A percentile compares a stretch with the other conserved stretches of the same genome.
These are phyloP conservation scores for Lithosia quadra DNA, from an alignment of 2,888 invertebrate genomes.

Conservation along the genomic window DNA sequence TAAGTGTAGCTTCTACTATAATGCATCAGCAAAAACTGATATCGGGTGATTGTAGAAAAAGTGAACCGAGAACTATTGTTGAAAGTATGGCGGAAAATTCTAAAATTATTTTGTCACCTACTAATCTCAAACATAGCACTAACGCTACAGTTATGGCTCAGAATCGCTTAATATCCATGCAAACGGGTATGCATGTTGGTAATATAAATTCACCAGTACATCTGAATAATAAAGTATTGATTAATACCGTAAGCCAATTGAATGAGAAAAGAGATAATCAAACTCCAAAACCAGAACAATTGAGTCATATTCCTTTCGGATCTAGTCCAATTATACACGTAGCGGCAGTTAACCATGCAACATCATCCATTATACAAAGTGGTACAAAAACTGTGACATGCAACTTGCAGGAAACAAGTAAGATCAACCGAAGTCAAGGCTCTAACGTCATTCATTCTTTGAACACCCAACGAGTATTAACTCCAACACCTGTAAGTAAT, in stretches of 20 bases:
- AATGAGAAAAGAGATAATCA: constrained; percentile 74
- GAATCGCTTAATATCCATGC: constrained; percentile 81
- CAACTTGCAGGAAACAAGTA: constrained; percentile 67
- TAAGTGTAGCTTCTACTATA: constrained; percentile 62
- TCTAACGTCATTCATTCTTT: constrained; percentile 78
- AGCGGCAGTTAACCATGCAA: constrained; percentile 66
- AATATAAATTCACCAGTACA: constrained; percentile 73
- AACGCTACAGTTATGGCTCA: constrained; percentile 80
- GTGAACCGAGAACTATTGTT: constrained; percentile 60
- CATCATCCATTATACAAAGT: constrained; percentile 73
- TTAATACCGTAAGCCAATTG: constrained; percentile 69
- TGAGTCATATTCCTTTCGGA: constrained; percentile 66
- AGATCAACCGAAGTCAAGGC: constrained; percentile 66
- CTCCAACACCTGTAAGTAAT: constrained; percentile 69
- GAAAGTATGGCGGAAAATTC: constrained; percentile 69
- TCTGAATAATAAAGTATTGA: constrained; percentile 74
- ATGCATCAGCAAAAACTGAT: constrained; percentile 78
- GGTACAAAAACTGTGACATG: constrained; percentile 69
- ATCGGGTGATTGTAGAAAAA: constrained; percentile 68
- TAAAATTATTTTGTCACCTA: constrained; percentile 80
- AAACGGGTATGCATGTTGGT: constrained; percentile 74
- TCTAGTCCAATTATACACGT: constrained; percentile 76
- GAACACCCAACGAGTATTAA: constrained; percentile 72
- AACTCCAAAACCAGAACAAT: constrained; percentile 69
- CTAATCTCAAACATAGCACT: constrained; percentile 69